Evolutionary conservation across 1,140 invertebrate species (phyloP).

Genomic region (Pissodes strobi): DNA sequence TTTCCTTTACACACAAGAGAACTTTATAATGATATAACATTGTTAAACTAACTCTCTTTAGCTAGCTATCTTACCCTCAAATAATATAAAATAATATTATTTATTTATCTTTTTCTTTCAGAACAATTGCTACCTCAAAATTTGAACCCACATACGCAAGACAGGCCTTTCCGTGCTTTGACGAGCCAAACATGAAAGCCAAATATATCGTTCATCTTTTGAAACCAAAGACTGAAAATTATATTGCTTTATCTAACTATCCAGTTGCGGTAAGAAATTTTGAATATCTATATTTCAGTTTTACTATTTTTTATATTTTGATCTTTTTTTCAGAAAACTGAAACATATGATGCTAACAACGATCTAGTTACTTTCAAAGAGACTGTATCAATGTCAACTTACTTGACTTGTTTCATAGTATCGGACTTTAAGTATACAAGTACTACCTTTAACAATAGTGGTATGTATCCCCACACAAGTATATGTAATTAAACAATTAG

Average conservation of each 20-base stretch:
- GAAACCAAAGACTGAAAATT: conserved; percentile 64
- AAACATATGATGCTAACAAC: conserved; percentile 26
- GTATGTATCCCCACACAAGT: conserved; percentile 48
- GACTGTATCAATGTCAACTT: conserved; percentile 90
- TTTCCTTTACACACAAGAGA: too few relatives aligned
- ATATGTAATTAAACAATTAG: conserved; percentile 1
- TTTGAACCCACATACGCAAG: conserved; percentile 94
- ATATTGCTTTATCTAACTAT: conserved; percentile 84
- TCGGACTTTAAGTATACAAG: conserved; percentile 78
- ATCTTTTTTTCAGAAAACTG: conserved; percentile 31
- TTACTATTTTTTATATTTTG: too few relatives aligned
- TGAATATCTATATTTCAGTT: too few relatives aligned
- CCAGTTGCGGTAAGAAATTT: conserved; percentile 60
- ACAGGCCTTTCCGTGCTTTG: conserved; percentile 92
- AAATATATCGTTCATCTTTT: conserved; percentile 79
- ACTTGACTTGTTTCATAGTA: conserved; percentile 87
- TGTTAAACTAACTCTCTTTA: too few relatives aligned
- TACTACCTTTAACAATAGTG: conserved; percentile 61
- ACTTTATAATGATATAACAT: too few relatives aligned
- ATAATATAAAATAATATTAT: too few relatives aligned
- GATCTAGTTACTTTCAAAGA: conserved; percentile 68
- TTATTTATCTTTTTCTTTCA: conserved; percentile 53
- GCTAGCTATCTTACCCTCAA: too few relatives aligned
- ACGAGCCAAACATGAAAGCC: conserved; percentile 93
- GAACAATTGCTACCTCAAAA: conserved; percentile 84